Evolutionary conservation across 2,797 vertebrate species (phyloP), one percentile per base, ranked within the genome.

Genomic region (Dromococcyx pavoninus): DNA sequence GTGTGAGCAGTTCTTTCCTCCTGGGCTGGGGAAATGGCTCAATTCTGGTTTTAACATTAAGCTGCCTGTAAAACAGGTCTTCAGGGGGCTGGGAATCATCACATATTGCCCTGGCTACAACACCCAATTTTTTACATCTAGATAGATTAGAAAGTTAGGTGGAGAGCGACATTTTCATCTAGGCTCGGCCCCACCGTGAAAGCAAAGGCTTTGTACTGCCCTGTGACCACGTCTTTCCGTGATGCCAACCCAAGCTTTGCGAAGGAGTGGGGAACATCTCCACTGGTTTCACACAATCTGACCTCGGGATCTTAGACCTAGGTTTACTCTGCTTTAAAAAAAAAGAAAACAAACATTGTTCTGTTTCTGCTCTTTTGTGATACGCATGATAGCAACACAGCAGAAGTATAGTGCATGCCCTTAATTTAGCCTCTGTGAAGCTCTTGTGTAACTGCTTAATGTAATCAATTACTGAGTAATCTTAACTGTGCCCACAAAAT

Each of bases 381-480:
- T 73, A 53, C 58, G 65, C 67, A 13, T 93, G 73, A 90, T 48
- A 86, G 78, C 60, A 93, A 73, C 54, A 54, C 64, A 94, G 78
- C 44, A 94, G 86, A 96, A 94, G 96, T 78, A 83, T 16, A 84
- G 93, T 46, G 56, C 80, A 81, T 58, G 41, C 48, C 97, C 78
- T 96, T 96, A 93, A 94, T 96, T 97, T 96, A 78, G 88, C 72
- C 58, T 66, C 89, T 83, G 64, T 67, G 95, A 97, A 96, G 82
- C 80, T 95, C 77, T 78, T 15, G 1, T 84, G 44, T 93, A 96
- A 91, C 78, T 95, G 91, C 87, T 95, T 96, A 96, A 86, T 94
- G 65, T 88, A 95, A 93, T 94, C 93, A 88, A 94, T 96, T 94
- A 96, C 88, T 62, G 91, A 93, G 79, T n/a, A 89, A 97, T 93